Conservation (phyloP, 2,797 vertebrate species). For the Myoxocephalus aenaeus region DNA sequence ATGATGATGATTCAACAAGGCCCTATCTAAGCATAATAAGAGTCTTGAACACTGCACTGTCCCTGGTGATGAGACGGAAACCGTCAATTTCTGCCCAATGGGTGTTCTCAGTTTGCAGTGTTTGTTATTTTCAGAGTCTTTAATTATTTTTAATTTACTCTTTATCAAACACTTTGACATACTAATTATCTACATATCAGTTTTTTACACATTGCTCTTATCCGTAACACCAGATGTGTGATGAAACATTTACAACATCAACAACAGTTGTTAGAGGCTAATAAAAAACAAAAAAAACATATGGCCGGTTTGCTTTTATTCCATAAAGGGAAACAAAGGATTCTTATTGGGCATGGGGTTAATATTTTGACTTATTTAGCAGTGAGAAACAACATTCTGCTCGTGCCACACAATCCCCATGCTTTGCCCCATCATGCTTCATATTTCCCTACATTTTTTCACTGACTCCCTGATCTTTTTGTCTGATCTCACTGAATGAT, state of each 20-base stretch:
- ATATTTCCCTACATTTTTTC: constrained; percentile 2
- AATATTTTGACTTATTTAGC: background rate
- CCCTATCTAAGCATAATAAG: background rate
- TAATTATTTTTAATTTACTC: background rate
- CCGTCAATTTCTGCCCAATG: background rate
- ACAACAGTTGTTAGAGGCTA: background rate
- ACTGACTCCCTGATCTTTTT: constrained; percentile 13
- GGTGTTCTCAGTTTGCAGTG: background rate
- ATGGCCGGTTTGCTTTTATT: background rate
- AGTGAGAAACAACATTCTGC: background rate
- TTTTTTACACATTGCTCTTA: background rate
- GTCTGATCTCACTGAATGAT: constrained; percentile 35
- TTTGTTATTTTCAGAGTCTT: background rate
- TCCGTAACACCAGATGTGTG: background rate
- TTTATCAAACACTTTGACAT: background rate
- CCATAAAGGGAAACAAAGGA: background rate
- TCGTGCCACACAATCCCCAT: background rate
- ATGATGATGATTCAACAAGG: background rate
- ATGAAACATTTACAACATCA: background rate
- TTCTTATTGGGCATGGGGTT: background rate
- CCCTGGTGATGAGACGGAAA: too few species aligned
- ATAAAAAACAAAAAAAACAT: background rate
- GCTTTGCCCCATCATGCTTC: background rate
- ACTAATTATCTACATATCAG: background rate
- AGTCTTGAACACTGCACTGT: too few species aligned